Evolutionary conservation across 2,113 vertebrate species (phyloP).

Genomic region (Seriola aureovittata): DNA sequence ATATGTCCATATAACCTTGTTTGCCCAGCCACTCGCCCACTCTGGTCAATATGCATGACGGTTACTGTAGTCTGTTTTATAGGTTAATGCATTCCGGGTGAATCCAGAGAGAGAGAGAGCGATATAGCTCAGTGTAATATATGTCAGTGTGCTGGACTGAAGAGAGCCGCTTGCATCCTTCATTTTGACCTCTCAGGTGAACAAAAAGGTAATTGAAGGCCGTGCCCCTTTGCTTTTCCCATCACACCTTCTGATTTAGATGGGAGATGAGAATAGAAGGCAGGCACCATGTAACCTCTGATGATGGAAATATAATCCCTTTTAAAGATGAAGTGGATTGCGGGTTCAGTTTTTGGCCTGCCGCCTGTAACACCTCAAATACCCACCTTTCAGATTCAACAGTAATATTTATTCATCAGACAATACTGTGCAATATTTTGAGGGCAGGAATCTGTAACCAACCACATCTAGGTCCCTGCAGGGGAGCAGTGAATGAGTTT

Average conservation of each 20-base stretch:
- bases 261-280: conserved; percentile 39
- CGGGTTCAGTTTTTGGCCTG: conserved; percentile 4
- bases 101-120: conserved; percentile 1
- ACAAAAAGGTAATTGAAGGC: conserved; percentile 56
- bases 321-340: conserved; percentile 10
- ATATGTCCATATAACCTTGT: conserved; percentile 75
- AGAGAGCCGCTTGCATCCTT: conserved; percentile 61
- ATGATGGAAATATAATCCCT: conserved; percentile 33
- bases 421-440: not conserved
- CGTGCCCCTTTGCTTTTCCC: conserved; percentile 36
- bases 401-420: conserved; percentile 33
- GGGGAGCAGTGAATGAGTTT: conserved; percentile 35
- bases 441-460: conserved; percentile 25
- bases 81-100: conserved; percentile 67
- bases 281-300: conserved; percentile 13
- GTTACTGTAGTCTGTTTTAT: conserved; percentile 71
- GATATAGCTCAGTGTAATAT: conserved; percentile 35
- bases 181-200: conserved; percentile 72
- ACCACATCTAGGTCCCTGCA: conserved; percentile 25
- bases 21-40: conserved; percentile 53
- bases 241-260: conserved; percentile 47
- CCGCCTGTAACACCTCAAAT: not conserved
- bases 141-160: conserved; percentile 59
- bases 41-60: conserved; percentile 67
- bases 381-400: conserved; percentile 10